Conservation (phyloP, 2,113 vertebrate species). For the Piaya cayana region DNA sequence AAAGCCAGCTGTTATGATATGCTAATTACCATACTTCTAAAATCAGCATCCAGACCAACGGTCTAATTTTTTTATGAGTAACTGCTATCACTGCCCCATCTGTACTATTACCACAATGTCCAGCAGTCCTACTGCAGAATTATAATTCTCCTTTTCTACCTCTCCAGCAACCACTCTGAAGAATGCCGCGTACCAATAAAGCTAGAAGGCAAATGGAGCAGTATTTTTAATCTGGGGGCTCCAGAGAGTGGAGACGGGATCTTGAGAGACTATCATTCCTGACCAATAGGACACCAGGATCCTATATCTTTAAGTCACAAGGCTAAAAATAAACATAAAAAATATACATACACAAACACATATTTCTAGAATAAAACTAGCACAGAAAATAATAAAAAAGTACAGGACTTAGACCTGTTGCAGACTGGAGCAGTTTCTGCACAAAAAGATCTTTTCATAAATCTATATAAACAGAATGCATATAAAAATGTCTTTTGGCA, state of each 20-base stretch:
- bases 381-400: neutral
- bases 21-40: neutral
- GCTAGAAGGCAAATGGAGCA: neutral
- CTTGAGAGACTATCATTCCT: neutral
- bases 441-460: neutral
- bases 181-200: neutral
- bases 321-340: neutral
- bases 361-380: neutral
- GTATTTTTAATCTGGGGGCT: neutral
- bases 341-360: neutral
- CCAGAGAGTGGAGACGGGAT: neutral
- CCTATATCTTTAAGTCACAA: neutral
- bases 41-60: neutral
- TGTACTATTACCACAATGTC: neutral
- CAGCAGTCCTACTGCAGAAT: neutral
- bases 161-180: neutral
- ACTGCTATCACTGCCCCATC: neutral
- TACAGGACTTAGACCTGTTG: neutral
- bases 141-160: neutral
- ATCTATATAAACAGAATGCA: neutral
- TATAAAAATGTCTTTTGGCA: neutral
- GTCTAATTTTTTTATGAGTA: neutral
- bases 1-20: neutral
- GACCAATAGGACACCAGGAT: neutral
- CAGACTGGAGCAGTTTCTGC: neutral